These are phyloP conservation scores for Sakesphorus luctuosus DNA, from an alignment of 2,113 vertebrate genomes.

Conservation along the genomic window DNA sequence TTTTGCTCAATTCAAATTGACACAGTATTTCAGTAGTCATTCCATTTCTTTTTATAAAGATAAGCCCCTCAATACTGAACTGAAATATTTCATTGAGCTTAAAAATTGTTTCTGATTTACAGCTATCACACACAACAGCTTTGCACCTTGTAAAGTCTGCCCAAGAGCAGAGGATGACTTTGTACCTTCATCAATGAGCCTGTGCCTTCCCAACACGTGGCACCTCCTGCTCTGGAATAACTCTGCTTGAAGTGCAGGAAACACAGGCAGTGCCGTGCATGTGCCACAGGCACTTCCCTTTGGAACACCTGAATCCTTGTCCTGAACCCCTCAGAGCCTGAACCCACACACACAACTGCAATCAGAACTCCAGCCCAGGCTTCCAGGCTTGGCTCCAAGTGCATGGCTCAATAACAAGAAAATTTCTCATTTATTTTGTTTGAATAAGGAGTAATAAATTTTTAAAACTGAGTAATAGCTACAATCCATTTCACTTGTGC, in stretches of 20 bases:
- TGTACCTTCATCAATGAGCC: neutral
- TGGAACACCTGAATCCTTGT: neutral
- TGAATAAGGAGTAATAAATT: neutral
- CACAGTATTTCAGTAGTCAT: neutral
- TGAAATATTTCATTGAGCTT: neutral
- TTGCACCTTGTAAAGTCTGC: neutral
- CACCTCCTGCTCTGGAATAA: neutral
- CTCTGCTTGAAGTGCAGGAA: neutral
- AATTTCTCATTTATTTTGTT: neutral
- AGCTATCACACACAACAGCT: neutral
- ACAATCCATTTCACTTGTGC: neutral
- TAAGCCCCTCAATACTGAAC: neutral
- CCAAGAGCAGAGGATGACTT: neutral
- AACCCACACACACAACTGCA: neutral
- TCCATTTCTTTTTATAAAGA: neutral
- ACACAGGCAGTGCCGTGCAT: fast-evolving
- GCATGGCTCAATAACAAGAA: neutral
- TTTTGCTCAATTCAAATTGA: neutral
- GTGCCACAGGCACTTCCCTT: neutral
- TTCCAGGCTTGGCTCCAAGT: neutral
- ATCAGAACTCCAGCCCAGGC: neutral
- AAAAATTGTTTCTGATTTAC: neutral
- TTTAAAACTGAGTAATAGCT: neutral
- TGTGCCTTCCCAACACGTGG: neutral
- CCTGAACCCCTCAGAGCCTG: neutral